Percentiles rank a stretch among this genome's conserved stretches.
phyloP scores from a whole-genome alignment of 1,140 invertebrate genomes.

The Bombus cullumanus region DNA sequence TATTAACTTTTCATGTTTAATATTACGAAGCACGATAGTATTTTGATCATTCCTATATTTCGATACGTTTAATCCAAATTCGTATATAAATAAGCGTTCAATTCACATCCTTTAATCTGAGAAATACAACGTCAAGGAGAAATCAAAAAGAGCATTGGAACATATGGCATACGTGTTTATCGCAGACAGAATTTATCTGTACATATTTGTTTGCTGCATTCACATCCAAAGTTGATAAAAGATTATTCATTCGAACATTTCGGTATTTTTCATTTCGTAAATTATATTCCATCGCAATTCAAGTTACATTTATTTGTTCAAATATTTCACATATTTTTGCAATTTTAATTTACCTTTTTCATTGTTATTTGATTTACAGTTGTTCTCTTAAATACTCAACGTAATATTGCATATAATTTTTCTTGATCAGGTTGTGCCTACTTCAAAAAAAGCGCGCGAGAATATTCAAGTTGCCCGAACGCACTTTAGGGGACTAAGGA shows the following conservation, averaged over 20 bases:
- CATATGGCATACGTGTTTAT: background rate
- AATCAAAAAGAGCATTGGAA: background rate
- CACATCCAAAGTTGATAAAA: background rate
- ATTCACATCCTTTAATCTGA: background rate
- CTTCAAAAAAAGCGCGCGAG: constrained; percentile 9
- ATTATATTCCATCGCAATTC: background rate
- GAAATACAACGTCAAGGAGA: background rate
- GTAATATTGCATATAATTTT: background rate
- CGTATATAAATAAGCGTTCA: background rate
- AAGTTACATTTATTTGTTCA: background rate
- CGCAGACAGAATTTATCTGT: constrained; percentile 2
- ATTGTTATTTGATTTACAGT: background rate
- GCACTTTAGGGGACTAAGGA: too few relatives aligned
- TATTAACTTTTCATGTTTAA: background rate
- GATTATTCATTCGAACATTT: background rate
- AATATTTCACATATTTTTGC: background rate
- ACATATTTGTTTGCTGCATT: background rate
- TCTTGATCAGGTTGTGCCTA: background rate
- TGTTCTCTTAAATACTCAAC: too few relatives aligned
- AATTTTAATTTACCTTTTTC: background rate
- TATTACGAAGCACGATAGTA: background rate
- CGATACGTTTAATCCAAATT: background rate
- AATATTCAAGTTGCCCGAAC: background rate
- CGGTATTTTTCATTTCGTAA: background rate
- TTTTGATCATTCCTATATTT: background rate